Evolutionary conservation across 2,797 vertebrate species (phyloP), one percentile per base, ranked within the genome.

Genomic region (Amazona finschi): DNA sequence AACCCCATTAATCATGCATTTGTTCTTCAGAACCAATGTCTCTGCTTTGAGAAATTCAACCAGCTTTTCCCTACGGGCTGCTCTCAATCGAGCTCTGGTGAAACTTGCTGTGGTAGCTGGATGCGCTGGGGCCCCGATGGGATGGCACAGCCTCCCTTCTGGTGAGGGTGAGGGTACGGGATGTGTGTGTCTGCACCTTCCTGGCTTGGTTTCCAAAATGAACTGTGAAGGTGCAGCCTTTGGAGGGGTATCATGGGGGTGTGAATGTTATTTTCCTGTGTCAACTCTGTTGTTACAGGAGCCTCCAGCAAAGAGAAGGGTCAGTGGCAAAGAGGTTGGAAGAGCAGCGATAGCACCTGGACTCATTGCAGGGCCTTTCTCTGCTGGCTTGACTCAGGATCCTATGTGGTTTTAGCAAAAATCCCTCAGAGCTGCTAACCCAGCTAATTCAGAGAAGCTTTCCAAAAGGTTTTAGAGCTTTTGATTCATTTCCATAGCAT

Each of bases 141-240:
- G 30, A 27, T 1, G 6, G 43, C 64, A 27, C 41, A 28, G 85
- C 20, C 52, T 47, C 30, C 39, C 15, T 49, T 8, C 14, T 46
- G 80, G 25, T 8, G 14, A 41, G 84, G 33, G 49, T 7, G 7
- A 7, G 2, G 7, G 57, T 33, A n/a, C 22, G 9, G 33, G 9
- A 52, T 2, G 1, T 6, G 2, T 3, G 12, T 15, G 14, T 22
- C 58, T 36, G 64, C 4, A 0, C 36, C 19, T 18, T 44, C 1
- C 1, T 46, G 33, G n/a, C 8, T 19, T 9, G 12, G 8, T 41
- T 78, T 62, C 52, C 28, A 20, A 19, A n/a, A 4, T 1, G 30
- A 38, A 46, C 31, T 3, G 1, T 38, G n/a, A 38, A 67, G 12
- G 12, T 15, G 19, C 27, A 25, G 12, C 11, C 20, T 18, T 41